A percentile compares a stretch with the other conserved stretches of the same genome.
phyloP scores from a whole-genome alignment of 2,113 vertebrate species.

The Procapra przewalskii region DNA sequence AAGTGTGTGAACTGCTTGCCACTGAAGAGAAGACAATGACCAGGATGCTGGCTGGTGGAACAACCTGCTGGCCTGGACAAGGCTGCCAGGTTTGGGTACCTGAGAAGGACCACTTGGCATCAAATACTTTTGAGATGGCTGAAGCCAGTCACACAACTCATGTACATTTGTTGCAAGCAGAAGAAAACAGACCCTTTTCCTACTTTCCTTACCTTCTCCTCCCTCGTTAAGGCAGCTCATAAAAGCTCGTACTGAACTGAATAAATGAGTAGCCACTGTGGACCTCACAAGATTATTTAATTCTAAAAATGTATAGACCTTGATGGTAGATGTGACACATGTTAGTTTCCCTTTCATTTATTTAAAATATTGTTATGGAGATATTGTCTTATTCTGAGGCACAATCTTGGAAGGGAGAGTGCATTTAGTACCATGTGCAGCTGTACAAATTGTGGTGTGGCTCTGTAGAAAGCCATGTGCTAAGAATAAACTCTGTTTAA shows the following conservation, averaged over 20 bases:
- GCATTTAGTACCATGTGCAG: conserved; percentile 77
- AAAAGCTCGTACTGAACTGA: conserved; percentile 56
- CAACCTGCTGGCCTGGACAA: conserved; percentile 65
- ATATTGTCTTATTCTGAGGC: conserved; percentile 76
- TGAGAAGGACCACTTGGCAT: conserved; percentile 61
- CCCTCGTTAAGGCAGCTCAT: conserved; percentile 43
- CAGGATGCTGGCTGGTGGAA: conserved; percentile 72
- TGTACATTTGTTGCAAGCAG: conserved; percentile 39
- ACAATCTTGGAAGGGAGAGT: conserved; percentile 66
- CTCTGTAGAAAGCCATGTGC: conserved; percentile 81
- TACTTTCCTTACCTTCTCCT: neutral
- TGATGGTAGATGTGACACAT: conserved; percentile 73
- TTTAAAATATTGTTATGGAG: conserved; percentile 79
- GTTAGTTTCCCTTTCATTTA: conserved; percentile 77
- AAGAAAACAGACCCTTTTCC: conserved; percentile 41
- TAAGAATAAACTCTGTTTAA: conserved; percentile 83
- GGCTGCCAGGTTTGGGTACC: conserved; percentile 68
- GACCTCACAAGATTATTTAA: conserved; percentile 81
- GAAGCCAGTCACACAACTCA: conserved; percentile 37
- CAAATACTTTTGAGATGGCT: conserved; percentile 40
- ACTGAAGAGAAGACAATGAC: conserved; percentile 73
- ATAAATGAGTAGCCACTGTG: conserved; percentile 73
- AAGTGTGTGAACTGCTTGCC: conserved; percentile 62
- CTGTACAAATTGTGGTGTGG: conserved; percentile 78
- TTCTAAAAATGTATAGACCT: conserved; percentile 75